Evolutionary conservation across 53 echinoderm and acorn worm species (phyloP).

Genomic region (Hippasteria phrygiana): DNA sequence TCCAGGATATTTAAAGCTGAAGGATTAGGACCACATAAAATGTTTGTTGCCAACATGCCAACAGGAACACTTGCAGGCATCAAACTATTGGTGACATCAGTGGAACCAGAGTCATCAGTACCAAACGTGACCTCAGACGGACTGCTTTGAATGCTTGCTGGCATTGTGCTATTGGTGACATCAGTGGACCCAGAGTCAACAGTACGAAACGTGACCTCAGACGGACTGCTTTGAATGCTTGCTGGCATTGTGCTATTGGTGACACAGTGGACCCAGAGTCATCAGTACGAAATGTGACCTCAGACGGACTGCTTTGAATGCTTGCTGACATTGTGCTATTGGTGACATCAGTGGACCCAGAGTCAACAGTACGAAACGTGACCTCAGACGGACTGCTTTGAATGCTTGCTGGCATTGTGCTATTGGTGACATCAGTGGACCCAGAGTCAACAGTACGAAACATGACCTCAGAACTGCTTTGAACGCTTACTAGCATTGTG

Average conservation of each 20-base stretch:
- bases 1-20: no score
- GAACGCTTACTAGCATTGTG: not conserved
- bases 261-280: conserved; percentile 12
- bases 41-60: not conserved
- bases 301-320: not conserved
- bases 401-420: not conserved
- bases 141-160: not conserved
- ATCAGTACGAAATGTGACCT: not conserved
- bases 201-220: not conserved
- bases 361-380: not conserved
- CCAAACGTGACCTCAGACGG: not conserved
- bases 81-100: not conserved
- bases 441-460: not conserved
- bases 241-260: not conserved
- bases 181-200: not conserved
- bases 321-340: not conserved
- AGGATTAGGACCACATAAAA: not conserved
- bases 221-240: not conserved
- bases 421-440: conserved; percentile 2
- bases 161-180: not conserved
- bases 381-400: not conserved
- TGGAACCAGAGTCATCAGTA: not conserved
- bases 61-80: not conserved
- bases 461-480: not conserved
- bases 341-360: not conserved